A percentile compares a stretch with the other conserved stretches of the same genome.
Evolutionary conservation across 2,113 vertebrate genomes (phyloP).

Genomic region (Pelmatolapia mariae): DNA sequence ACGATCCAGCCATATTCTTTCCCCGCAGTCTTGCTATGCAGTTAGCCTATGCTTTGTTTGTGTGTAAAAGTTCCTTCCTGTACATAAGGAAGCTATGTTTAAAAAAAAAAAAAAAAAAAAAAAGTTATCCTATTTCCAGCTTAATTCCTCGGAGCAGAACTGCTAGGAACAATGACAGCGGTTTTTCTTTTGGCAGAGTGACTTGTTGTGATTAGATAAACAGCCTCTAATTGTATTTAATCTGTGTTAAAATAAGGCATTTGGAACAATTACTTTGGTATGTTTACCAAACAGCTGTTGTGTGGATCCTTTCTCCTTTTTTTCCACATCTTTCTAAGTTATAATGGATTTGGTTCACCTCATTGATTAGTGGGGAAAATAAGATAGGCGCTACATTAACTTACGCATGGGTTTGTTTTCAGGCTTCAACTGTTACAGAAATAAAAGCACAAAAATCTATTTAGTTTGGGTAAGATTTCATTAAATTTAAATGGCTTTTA

Average conservation of each 20-base stretch:
- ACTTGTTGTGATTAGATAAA: conserved; percentile 71
- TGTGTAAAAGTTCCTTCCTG: conserved; percentile 59
- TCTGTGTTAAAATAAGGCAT: conserved; percentile 65
- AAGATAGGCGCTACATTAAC: conserved; percentile 33
- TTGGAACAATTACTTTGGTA: conserved; percentile 69
- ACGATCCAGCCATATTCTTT: not conserved
- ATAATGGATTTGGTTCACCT: conserved; percentile 47
- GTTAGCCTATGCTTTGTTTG: conserved; percentile 54
- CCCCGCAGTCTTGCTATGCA: conserved; percentile 16
- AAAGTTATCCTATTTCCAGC: conserved; percentile 33
- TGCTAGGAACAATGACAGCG: conserved; percentile 55
- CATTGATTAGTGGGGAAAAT: conserved; percentile 30
- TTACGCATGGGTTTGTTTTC: conserved; percentile 25
- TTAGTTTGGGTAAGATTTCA: conserved; percentile 8
- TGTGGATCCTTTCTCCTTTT: conserved; percentile 29
- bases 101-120: not conserved
- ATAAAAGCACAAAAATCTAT: conserved; percentile 6
- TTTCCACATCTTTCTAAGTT: not conserved
- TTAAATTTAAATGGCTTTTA: conserved; percentile 9
- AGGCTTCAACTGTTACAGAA: conserved; percentile 10
- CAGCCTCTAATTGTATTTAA: conserved; percentile 68
- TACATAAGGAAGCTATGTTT: conserved; percentile 53
- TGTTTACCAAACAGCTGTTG: conserved; percentile 69
- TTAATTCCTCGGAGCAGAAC: conserved; percentile 38
- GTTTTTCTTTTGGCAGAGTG: conserved; percentile 43